Evolutionary conservation across 53 echinoderm and acorn worm genomes (phyloP).

Genomic region (Mesocentrotus franciscanus): DNA sequence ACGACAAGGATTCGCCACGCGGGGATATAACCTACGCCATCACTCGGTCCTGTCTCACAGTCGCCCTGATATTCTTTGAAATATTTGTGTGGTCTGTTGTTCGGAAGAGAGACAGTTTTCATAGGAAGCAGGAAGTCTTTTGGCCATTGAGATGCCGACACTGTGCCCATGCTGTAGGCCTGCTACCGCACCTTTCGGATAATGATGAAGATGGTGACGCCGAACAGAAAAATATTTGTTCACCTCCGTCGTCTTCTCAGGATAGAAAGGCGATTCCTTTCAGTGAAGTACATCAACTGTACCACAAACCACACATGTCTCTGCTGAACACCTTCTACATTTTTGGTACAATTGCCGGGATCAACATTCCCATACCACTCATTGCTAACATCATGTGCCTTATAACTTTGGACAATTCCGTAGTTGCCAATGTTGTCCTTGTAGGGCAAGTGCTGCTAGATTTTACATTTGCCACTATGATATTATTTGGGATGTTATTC

Average conservation of each 20-base stretch:
- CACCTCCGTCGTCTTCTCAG: not conserved
- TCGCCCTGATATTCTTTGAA: not conserved
- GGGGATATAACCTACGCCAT: not conserved
- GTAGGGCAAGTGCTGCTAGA: slow-evolving; percentile 7
- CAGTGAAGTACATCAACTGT: not conserved
- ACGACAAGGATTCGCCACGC: not conserved
- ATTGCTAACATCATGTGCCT: slow-evolving; percentile 14
- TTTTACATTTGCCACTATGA: not conserved
- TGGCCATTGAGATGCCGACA: slow-evolving; percentile 39
- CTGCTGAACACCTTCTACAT: slow-evolving; percentile 38
- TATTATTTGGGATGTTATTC: not conserved
- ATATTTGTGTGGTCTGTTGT: not conserved
- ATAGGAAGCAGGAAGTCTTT: not conserved
- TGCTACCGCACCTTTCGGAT: not conserved
- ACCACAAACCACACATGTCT: slow-evolving; percentile 29
- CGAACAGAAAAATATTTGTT: not conserved
- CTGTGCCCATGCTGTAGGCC: slow-evolving; percentile 5
- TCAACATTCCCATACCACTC: slow-evolving; percentile 26
- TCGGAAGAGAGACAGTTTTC: not conserved
- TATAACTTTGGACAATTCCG: not conserved
- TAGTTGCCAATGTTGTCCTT: not conserved
- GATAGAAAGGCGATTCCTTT: not conserved
- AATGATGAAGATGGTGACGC: not conserved
- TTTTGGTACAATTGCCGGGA: not conserved
- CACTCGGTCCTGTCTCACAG: not conserved